Evolutionary conservation across 64 coral and sea anemone genomes (phyloP), one percentile per base, ranked within the genome.

Genomic region (Pocillopora damicornis): DNA sequence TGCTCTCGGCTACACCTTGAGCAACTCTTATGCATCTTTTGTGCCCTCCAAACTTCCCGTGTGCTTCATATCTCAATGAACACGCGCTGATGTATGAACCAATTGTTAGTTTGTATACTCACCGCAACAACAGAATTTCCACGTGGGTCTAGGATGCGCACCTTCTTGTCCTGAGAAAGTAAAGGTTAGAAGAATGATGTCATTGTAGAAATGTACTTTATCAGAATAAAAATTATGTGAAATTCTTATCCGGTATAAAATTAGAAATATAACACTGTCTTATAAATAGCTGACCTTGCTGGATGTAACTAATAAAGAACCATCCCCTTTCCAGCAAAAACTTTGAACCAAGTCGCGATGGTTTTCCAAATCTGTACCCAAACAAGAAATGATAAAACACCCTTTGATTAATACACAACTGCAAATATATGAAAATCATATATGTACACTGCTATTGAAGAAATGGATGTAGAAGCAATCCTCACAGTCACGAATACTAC

Each of bases 321-420:
- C 97, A 73, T 99, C 85, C 76, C 35, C 85, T 60, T 99, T 99
- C 97, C 96, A 98, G 42, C 90, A 88, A 59, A 99, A 75, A 76
- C 90, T 90, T 66, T 99, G 96, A 75, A 95, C 23, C 36, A 89
- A 11, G 78, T 95, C 94, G 37, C 57, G 37, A 59, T 89, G 79
- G 60, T 69, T 75, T 61, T 85, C 67, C 38, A 98, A 71, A 3
- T 16, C 81, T 85, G 13, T 13, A 57, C 17, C 34, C 37, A 4
- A 69, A 16, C 35, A 22, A 17, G 68, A 82, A 36, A 15, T 15
- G 12, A 5, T n/a, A 17, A 11, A 37, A 56, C 6, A 51, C 42
- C 42, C 42, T 7, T 51, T 51, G 42, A 51, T 51, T 60, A 78
- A 18, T 59, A 30, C 30, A 30, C 30, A 30, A 30, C 30, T 30